phyloP scores from a whole-genome alignment of 2,888 invertebrate species.

The Diarsia brunnea region DNA sequence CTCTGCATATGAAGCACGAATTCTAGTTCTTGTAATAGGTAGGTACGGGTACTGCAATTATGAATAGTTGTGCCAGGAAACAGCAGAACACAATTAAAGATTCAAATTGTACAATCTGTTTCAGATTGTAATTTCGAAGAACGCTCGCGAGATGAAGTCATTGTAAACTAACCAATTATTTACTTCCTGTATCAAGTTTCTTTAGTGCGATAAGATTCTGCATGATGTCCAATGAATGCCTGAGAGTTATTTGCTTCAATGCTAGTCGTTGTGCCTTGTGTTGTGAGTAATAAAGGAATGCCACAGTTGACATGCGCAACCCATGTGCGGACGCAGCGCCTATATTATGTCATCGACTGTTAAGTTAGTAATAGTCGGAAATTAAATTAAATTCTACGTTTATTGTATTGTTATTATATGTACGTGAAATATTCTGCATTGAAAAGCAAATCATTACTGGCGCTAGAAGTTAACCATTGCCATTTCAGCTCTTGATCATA shows the following conservation, averaged over 20 bases:
- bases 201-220: conserved; percentile 53
- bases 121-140: conserved; percentile 42
- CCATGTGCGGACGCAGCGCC: conserved; percentile 24
- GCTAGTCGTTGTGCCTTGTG: conserved; percentile 28
- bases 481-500: neutral
- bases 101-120: conserved; percentile 13
- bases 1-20: neutral
- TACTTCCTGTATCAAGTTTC: conserved; percentile 44
- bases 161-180: conserved; percentile 43
- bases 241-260: conserved; percentile 32
- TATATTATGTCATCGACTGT: conserved; percentile 52
- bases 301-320: conserved; percentile 51
- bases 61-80: conserved; percentile 15
- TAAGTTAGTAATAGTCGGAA: conserved; percentile 52
- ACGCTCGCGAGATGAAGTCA: conserved; percentile 27
- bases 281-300: conserved; percentile 51
- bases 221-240: conserved; percentile 37
- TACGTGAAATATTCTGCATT: neutral
- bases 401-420: conserved; percentile 16
- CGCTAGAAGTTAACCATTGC: neutral
- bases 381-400: conserved; percentile 41
- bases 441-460: neutral
- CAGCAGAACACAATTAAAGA: conserved; percentile 23
- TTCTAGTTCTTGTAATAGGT: neutral
- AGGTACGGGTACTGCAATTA: neutral